Base-by-base conservation (phyloP, 1,140 invertebrate genomes). In the Heliothis virescens region DNA sequence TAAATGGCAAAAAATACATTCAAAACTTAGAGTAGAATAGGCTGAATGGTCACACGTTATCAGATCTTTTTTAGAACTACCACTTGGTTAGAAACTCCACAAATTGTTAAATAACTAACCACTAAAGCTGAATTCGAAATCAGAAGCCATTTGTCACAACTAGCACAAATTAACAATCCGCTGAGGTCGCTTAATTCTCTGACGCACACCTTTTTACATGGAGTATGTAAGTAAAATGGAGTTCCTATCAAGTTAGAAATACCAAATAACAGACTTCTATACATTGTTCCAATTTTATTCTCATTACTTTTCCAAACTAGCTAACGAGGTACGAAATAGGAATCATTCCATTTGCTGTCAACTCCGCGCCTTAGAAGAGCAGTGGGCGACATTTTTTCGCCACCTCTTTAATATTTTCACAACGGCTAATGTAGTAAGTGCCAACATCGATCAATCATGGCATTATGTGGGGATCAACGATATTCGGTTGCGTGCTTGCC, bases 381-480 rank as follows among this genome's bases (percentile, higher is more conserved):
- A 78, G 62, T 78, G 3, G 47, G 67, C 53, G 41, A 62, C 65
- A 72, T 71, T 71, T 79, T 79, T 60, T 52, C 62, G 53, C 65
- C 47, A 79, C 50, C 47, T 63, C 48, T 65, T 76, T 78, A 78
- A 67, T 78, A 78, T 78, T 77, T 69, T 69, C 62, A 79, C 50
- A 71, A 50, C 67, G 50, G 77, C 57, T 83, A 86, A 89, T 86
- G 79, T 80, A 80, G 65, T 89, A 85, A 87, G 86, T 89, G 87
- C 82, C 86, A 89, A 89, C 84, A 83, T 81, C 88, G 80, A 91
- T 91, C 89, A 89, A 91, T 91, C 90, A 90, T 85, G 69, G 82
- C 85, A 84, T 86, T 86, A 89, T 88, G 86, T 86, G 69, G 72
- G 82, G 85, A 90, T 86, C 80, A 85, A 85, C 50, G 34, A 79